A percentile compares a stretch with the other conserved stretches of the same genome.
Conservation (phyloP, 2,888 invertebrate genomes). For the Polymixis flavicincta region DNA sequence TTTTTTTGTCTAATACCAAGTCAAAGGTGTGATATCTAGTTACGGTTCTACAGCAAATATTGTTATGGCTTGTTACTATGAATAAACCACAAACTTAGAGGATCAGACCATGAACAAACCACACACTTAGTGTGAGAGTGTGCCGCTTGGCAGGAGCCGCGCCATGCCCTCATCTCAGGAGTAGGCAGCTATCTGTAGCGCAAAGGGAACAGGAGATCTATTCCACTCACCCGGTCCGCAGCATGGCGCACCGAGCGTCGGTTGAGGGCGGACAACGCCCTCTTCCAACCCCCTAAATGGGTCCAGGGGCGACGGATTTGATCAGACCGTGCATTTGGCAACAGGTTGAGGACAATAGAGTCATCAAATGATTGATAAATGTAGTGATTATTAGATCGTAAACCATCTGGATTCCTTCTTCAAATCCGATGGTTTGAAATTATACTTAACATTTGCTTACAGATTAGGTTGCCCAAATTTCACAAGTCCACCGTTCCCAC, state of each 20-base stretch:
- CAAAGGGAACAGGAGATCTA: no score
- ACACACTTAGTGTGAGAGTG: no score
- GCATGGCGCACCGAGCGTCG: no score
- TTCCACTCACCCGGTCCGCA: no score
- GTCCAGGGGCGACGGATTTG: neutral
- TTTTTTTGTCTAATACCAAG: slow-evolving; percentile 17
- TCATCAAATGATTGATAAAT: neutral
- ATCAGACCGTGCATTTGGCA: neutral
- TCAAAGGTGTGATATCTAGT: neutral
- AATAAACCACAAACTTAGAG: neutral
- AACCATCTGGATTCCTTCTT: neutral
- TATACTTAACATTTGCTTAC: slow-evolving; percentile 66
- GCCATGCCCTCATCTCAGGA: no score
- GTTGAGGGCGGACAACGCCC: no score
- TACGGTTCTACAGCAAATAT: neutral
- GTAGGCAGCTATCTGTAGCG: no score
- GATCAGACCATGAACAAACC: neutral
- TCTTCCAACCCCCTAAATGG: no score
- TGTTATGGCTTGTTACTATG: neutral
- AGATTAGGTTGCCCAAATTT: slow-evolving; percentile 97
- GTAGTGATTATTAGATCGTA: neutral
- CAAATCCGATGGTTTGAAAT: neutral
- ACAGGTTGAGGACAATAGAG: neutral
- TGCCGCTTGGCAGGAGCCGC: no score
- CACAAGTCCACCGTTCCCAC: slow-evolving; percentile 93